A percentile compares a stretch with the other conserved stretches of the same genome.
These are phyloP conservation scores for Galeruca laticollis DNA, from an alignment of 2,888 invertebrate species.

Conservation along the genomic window DNA sequence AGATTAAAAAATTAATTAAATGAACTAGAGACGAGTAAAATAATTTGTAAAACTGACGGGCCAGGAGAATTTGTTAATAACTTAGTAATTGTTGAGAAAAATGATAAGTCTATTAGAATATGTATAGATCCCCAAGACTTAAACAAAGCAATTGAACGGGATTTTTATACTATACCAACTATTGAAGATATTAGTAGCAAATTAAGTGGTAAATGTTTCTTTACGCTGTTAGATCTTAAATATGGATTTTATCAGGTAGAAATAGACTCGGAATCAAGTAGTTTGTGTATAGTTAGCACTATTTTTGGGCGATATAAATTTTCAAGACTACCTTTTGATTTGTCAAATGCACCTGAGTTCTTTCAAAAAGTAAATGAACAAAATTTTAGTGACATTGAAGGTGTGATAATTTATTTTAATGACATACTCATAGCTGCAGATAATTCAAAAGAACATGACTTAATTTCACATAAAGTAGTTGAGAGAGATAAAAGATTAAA, in stretches of 20 bases:
- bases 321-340: neutral
- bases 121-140: neutral
- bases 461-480: too few relatives aligned
- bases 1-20: neutral
- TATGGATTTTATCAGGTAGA: too few relatives aligned
- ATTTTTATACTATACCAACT: too few relatives aligned
- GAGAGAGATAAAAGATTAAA: too few relatives aligned
- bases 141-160: neutral
- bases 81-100: neutral
- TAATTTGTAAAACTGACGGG: neutral
- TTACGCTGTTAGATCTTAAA: too few relatives aligned
- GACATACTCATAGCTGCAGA: too few relatives aligned
- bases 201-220: too few relatives aligned
- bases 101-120: neutral
- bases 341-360: too few relatives aligned
- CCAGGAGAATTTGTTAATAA: neutral
- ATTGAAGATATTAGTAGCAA: too few relatives aligned
- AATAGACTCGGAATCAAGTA: too few relatives aligned
- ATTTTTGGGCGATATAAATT: neutral
- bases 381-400: neutral
- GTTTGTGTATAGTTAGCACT: neutral
- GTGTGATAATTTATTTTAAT: neutral
- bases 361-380: conserved; percentile 1
- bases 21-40: neutral
- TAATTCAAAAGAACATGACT: too few relatives aligned